Conservation (phyloP, 2,888 invertebrate genomes). For the Argyresthia goedartella region DNA sequence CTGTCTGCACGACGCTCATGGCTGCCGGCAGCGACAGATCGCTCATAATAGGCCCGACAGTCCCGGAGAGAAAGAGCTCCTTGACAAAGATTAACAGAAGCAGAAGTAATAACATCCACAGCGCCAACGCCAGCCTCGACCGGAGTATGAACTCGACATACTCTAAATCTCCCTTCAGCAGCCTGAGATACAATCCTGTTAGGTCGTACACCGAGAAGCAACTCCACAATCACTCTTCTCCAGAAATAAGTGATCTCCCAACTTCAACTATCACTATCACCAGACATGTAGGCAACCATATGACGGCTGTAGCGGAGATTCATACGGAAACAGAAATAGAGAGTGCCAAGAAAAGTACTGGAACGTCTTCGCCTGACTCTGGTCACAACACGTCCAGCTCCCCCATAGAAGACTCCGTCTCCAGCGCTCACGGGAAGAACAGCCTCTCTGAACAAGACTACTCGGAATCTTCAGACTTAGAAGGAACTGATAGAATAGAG, state of each 20-base stretch:
- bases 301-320: conserved; percentile 71
- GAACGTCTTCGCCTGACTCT: conserved; percentile 84
- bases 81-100: conserved; percentile 71
- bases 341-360: conserved; percentile 67
- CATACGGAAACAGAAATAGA: conserved; percentile 60
- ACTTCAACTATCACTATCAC: conserved; percentile 52
- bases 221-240: conserved; percentile 42
- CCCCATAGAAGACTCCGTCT: conserved; percentile 80
- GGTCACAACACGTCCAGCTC: conserved; percentile 86
- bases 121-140: conserved; percentile 70
- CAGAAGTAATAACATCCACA: conserved; percentile 57
- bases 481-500: conserved; percentile 89
- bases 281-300: conserved; percentile 49
- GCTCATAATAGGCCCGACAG: conserved; percentile 77
- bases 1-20: conserved; percentile 87
- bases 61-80: conserved; percentile 87
- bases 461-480: conserved; percentile 88
- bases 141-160: conserved; percentile 56
- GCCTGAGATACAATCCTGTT: conserved; percentile 44
- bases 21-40: conserved; percentile 76
- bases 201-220: conserved; percentile 42
- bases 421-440: conserved; percentile 77
- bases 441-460: conserved; percentile 85
- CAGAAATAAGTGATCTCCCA: conserved; percentile 42
- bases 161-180: conserved; percentile 51